Conservation (phyloP, 2,113 vertebrate species). For the Hypomesus transpacificus region DNA sequence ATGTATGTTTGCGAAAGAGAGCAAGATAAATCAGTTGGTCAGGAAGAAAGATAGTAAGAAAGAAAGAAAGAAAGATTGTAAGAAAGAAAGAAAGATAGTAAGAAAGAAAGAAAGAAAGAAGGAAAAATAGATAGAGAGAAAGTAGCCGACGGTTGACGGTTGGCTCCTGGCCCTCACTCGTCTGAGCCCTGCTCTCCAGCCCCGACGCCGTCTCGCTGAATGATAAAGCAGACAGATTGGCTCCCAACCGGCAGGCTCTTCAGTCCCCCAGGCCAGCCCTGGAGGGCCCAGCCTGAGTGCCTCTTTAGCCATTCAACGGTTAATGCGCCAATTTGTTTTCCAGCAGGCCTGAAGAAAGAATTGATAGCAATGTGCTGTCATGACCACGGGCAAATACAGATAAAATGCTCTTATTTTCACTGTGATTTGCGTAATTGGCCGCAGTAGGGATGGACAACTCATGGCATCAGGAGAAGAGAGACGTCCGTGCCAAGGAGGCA, state of each 20-base stretch:
- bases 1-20: background rate
- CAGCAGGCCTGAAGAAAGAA: slow-evolving; percentile 78
- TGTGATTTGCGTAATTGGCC: slow-evolving; percentile 95
- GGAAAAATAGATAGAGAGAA: background rate
- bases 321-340: slow-evolving; percentile 84
- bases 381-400: slow-evolving; percentile 88
- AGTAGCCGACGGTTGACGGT: slow-evolving; percentile 55
- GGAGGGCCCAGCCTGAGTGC: slow-evolving; percentile 68
- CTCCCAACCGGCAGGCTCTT: slow-evolving; percentile 80
- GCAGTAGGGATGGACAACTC: slow-evolving; percentile 78
- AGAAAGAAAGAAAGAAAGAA: background rate
- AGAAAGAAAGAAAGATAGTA: background rate
- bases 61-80: slow-evolving; percentile 1
- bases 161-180: slow-evolving; percentile 64
- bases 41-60: background rate
- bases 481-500: slow-evolving; percentile 56
- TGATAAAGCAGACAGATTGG: slow-evolving; percentile 84
- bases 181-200: slow-evolving; percentile 57
- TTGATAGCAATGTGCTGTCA: slow-evolving; percentile 77
- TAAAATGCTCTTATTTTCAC: slow-evolving; percentile 91
- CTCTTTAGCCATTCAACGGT: slow-evolving; percentile 75
- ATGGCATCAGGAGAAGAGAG: slow-evolving; percentile 51
- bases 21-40: background rate
- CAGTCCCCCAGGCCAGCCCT: slow-evolving; percentile 69
- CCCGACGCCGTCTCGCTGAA: slow-evolving; percentile 66